Conservation (phyloP, 1,140 invertebrate genomes). For the Aphaenogaster ashmeadi region DNA sequence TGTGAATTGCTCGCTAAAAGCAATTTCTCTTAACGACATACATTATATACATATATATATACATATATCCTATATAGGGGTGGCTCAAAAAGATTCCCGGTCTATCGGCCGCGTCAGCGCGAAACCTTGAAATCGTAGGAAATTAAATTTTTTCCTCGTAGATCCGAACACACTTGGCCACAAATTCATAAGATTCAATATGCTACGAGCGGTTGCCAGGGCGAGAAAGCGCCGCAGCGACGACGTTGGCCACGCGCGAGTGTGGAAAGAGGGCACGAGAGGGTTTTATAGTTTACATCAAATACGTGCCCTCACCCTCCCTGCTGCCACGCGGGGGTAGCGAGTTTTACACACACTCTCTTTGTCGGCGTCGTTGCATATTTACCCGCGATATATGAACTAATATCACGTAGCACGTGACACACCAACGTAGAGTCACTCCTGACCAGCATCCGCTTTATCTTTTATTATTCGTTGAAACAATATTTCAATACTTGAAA, state of each 20-base stretch:
- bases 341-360: slow-evolving; percentile 58
- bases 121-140: slow-evolving; percentile 79
- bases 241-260: slow-evolving; percentile 53
- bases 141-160: slow-evolving; percentile 82
- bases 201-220: slow-evolving; percentile 77
- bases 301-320: slow-evolving; percentile 77
- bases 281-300: slow-evolving; percentile 82
- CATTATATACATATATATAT: neutral
- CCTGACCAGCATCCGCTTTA: slow-evolving; percentile 40
- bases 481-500: neutral
- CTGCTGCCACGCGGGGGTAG: slow-evolving; percentile 62
- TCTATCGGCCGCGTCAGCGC: slow-evolving; percentile 69
- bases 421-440: slow-evolving; percentile 63
- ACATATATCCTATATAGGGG: too few species aligned
- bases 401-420: slow-evolving; percentile 79
- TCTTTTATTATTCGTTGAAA: neutral
- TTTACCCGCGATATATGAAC: slow-evolving; percentile 79
- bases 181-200: slow-evolving; percentile 86
- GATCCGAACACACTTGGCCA: slow-evolving; percentile 74
- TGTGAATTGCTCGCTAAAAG: neutral
- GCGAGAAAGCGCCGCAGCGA: slow-evolving; percentile 53
- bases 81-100: slow-evolving; percentile 3
- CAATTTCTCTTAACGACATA: neutral
- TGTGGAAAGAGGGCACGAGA: slow-evolving; percentile 21
- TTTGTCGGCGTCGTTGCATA: slow-evolving; percentile 69